phyloP scores from a whole-genome alignment of 2,113 vertebrate species.

The Oncorhynchus kisutch region DNA sequence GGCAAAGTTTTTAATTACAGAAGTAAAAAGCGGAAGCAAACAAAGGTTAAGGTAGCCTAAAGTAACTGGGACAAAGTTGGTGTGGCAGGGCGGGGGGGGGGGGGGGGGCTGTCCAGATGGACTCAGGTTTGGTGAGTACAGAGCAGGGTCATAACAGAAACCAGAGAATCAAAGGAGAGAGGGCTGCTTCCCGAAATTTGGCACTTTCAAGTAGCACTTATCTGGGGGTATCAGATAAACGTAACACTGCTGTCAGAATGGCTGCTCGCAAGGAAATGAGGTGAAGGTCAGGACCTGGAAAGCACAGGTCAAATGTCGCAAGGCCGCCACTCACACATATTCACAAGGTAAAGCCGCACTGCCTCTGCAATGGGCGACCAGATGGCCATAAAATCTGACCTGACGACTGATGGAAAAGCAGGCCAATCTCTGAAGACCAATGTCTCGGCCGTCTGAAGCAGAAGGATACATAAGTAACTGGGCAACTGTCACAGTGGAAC shows the following conservation, averaged over 20 bases:
- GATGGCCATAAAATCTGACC: constrained; percentile 78
- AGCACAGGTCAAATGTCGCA: constrained; percentile 75
- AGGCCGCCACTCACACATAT: constrained; percentile 61
- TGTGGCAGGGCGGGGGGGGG: not conserved
- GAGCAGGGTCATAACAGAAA: constrained; percentile 82
- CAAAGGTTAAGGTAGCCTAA: not conserved
- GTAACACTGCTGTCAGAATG: constrained; percentile 76
- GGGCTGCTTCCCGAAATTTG: constrained; percentile 68
- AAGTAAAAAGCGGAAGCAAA: not conserved
- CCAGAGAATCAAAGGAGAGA: constrained; percentile 83
- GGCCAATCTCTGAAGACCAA: constrained; percentile 64
- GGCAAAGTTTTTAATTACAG: not conserved
- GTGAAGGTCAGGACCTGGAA: constrained; percentile 77
- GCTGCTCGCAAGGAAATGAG: constrained; percentile 79
- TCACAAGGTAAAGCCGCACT: constrained; percentile 59
- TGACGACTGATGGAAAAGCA: constrained; percentile 65
- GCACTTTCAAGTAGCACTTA: constrained; percentile 79
- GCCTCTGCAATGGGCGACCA: constrained; percentile 61
- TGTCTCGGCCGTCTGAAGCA: constrained; percentile 63
- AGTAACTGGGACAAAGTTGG: not conserved
- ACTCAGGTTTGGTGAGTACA: constrained; percentile 71
- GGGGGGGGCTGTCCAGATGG: constrained; percentile 76
- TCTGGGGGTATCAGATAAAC: constrained; percentile 79
- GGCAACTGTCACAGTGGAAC: constrained; percentile 70
- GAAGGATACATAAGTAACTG: constrained; percentile 72